Percentiles rank a stretch among this genome's conserved stretches.
phyloP scores from a whole-genome alignment of 2,113 vertebrate genomes.

The Porphyrio hochstetteri region DNA sequence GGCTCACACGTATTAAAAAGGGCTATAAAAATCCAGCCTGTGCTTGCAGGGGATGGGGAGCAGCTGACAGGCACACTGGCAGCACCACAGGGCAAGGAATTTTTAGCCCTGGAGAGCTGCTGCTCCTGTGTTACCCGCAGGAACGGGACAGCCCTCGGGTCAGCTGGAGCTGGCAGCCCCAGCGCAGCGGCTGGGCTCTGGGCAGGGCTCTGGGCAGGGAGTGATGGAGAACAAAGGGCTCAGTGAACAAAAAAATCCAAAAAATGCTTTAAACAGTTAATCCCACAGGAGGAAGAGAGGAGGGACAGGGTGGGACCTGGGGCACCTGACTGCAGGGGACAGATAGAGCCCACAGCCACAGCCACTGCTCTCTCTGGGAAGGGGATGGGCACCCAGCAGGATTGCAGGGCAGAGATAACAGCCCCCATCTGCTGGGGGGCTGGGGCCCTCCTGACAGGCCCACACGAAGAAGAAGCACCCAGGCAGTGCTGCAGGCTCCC shows the following conservation, averaged over 20 bases:
- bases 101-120: slow-evolving; percentile 16
- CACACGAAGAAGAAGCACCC: too few species aligned
- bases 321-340: not conserved
- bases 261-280: slow-evolving; percentile 13
- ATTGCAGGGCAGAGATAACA: not conserved
- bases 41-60: not conserved
- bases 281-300: not conserved
- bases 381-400: not conserved
- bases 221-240: not conserved
- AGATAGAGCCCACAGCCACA: slow-evolving; percentile 10
- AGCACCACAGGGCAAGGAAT: not conserved
- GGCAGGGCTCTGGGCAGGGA: not conserved
- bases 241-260: slow-evolving; percentile 31
- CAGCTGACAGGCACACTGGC: not conserved
- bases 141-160: not conserved
- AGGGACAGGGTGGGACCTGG: not conserved
- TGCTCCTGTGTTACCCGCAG: accelerated
- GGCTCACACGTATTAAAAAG: accelerated
- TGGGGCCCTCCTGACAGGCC: not conserved
- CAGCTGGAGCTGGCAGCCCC: not conserved
- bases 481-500: not conserved
- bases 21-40: not conserved
- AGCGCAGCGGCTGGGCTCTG: not conserved
- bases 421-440: not conserved
- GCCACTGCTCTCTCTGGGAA: accelerated